Percentiles rank a stretch among this genome's conserved stretches.
Conservation (phyloP, 1,140 invertebrate species). For the Coptotermes formosanus region DNA sequence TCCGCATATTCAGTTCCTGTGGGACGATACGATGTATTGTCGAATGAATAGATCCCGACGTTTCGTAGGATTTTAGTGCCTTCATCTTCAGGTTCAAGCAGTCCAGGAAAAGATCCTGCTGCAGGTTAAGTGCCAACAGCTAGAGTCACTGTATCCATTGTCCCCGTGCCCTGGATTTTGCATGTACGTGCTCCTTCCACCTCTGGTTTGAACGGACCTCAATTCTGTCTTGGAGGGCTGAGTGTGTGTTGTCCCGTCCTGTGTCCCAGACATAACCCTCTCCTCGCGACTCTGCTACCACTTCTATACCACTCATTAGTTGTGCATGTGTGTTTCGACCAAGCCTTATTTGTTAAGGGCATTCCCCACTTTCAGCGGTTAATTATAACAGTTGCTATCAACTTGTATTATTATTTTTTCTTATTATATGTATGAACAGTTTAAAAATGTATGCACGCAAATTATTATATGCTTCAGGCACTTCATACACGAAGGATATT, state of each 20-base stretch:
- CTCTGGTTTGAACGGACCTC: not conserved
- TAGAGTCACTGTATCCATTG: too few relatives aligned
- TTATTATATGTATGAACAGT: not conserved
- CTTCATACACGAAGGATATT: conserved; percentile 22
- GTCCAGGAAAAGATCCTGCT: too few relatives aligned
- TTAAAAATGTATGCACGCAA: conserved; percentile 21
- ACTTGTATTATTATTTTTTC: conserved; percentile 20
- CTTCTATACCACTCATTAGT: not conserved
- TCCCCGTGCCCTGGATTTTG: too few relatives aligned
- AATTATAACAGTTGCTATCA: conserved; percentile 10
- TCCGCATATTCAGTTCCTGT: too few relatives aligned
- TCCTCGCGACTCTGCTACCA: not conserved
- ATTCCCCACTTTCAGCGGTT: conserved; percentile 16
- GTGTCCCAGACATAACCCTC: not conserved
- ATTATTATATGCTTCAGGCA: conserved; percentile 2
- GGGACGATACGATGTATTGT: too few relatives aligned
- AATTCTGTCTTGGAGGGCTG: not conserved
- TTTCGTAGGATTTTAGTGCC: too few relatives aligned
- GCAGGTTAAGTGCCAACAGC: too few relatives aligned
- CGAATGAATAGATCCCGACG: too few relatives aligned
- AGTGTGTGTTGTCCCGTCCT: not conserved
- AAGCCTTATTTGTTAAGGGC: conserved; percentile 10
- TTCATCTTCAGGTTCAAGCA: too few relatives aligned
- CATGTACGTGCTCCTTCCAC: too few relatives aligned
- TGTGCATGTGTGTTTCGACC: not conserved